A percentile compares a stretch with the other conserved stretches of the same genome.
phyloP scores from a whole-genome alignment of 2,113 vertebrate species.

The Cheilinus undulatus region DNA sequence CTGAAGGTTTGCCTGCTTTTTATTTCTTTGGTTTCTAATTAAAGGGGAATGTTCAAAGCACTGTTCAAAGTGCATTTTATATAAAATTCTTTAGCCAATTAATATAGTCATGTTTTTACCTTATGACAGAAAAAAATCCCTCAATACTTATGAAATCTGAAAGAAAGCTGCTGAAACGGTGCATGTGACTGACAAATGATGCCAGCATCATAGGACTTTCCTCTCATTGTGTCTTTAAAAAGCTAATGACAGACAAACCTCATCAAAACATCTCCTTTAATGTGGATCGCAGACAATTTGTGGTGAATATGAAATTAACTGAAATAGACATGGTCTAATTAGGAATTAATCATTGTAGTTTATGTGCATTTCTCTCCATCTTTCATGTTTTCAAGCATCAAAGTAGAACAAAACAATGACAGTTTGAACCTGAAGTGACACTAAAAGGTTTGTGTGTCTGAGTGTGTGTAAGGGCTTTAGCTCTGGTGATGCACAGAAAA shows the following conservation, averaged over 20 bases:
- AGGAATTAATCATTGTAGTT: neutral
- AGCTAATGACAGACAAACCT: no score
- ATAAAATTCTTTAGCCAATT: neutral
- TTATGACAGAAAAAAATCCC: neutral
- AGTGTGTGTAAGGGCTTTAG: no score
- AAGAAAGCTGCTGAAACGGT: neutral
- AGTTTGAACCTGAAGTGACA: neutral
- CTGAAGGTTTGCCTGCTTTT: neutral
- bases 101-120: neutral
- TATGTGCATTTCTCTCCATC: neutral
- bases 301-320: neutral
- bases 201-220: neutral
- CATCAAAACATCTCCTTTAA: neutral
- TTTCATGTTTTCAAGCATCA: neutral
- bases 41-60: neutral
- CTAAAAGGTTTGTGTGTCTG: neutral
- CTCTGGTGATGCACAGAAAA: no score
- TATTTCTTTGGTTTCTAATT: neutral
- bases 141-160: neutral
- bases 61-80: slow-evolving; percentile 16
- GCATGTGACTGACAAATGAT: neutral
- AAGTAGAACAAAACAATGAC: neutral
- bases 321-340: neutral
- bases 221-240: neutral
- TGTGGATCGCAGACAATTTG: neutral